Base-by-base conservation (phyloP, 2,888 invertebrate species). In the Acanthacorydalis orientalis region DNA sequence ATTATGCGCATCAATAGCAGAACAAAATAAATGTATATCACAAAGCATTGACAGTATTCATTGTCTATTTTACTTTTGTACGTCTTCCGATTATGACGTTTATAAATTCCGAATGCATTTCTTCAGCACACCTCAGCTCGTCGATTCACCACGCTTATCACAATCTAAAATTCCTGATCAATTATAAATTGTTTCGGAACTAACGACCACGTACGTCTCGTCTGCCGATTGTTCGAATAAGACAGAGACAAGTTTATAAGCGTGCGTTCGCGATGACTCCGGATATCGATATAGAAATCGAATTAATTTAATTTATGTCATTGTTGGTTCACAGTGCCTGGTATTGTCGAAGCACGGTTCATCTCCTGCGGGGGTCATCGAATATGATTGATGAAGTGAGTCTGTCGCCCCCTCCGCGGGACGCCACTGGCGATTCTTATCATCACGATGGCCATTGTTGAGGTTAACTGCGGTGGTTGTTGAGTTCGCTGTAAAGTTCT, bases 321-420 rank as follows among this genome's bases (percentile, higher is more conserved):
- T 42, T 42, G 42, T 42, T 15, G 42, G 12, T 38, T 15, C 39
- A 15, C 39, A 16, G 16, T 38, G 16, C 14, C 12, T 38, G 39
- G 39, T 16, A 38, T 38, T 38, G 39, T 12, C 12, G 16, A 15
- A 12, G 39, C 39, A 16, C 39, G 12, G 39, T 38, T 16, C 12
- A 42, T 31, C 42, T 12, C 15, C 42, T 23, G 12, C 31, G 16
- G 16, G 43, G 34, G 31, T 39, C 37, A 42, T 45, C 45, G 34
- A 49, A 39, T 31, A 47, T 50, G 50, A 50, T 50, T 50, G 48
- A 50, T 50, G 50, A 50, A 44, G 45, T 50, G 43, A 46, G n/a
- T 34, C 46, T 50, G 48, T 50, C 48, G 48, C 46, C 48, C 46
- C 50, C 45, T 32, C 43, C n/a, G 48, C 32, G 44, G 38, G 48